These are phyloP conservation scores for Sarcophaga variegata DNA, from an alignment of 2,888 invertebrate species.

Conservation along the genomic window DNA sequence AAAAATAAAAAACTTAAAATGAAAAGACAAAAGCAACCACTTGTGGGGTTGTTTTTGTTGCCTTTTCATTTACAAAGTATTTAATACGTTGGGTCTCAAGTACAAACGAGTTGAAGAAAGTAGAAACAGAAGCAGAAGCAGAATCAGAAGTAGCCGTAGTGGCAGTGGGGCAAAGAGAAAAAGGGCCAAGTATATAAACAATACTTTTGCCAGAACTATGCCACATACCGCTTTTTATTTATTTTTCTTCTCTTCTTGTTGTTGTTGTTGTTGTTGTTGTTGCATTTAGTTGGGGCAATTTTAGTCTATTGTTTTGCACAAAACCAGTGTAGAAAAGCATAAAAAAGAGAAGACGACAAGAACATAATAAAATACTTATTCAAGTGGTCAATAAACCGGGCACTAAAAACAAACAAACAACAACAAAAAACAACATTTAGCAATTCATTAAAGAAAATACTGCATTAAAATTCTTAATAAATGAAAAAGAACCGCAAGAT, in stretches of 20 bases:
- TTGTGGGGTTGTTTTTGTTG: slow-evolving; percentile 56
- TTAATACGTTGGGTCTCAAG: slow-evolving; percentile 47
- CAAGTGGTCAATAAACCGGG: slow-evolving; percentile 58
- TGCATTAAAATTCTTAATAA: not conserved
- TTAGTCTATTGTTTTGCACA: slow-evolving; percentile 26
- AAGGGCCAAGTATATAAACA: slow-evolving; percentile 51
- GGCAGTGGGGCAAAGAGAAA: not conserved
- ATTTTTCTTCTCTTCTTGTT: not conserved
- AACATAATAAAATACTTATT: slow-evolving; percentile 28
- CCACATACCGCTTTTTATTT: slow-evolving; percentile 38
- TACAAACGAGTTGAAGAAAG: slow-evolving; percentile 15
- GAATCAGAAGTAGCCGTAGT: not conserved
- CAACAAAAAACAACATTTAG: not conserved
- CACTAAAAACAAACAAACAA: slow-evolving; percentile 1
- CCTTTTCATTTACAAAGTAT: slow-evolving; percentile 57
- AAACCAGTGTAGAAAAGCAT: slow-evolving; percentile 22
- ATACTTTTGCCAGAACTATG: slow-evolving; percentile 45
- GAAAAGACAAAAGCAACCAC: slow-evolving; percentile 61
- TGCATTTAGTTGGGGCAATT: slow-evolving; percentile 38
- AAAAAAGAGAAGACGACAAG: not conserved
- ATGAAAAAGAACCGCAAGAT: too few relatives aligned
- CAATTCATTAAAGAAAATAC: slow-evolving; percentile 20
- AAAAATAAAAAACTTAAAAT: not conserved
- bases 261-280: slow-evolving; percentile 18
- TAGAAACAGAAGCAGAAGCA: not conserved